A percentile compares a stretch with the other conserved stretches of the same genome.
Evolutionary conservation across 2,888 invertebrate genomes (phyloP).

Genomic region (Cecidostiba fungosa): DNA sequence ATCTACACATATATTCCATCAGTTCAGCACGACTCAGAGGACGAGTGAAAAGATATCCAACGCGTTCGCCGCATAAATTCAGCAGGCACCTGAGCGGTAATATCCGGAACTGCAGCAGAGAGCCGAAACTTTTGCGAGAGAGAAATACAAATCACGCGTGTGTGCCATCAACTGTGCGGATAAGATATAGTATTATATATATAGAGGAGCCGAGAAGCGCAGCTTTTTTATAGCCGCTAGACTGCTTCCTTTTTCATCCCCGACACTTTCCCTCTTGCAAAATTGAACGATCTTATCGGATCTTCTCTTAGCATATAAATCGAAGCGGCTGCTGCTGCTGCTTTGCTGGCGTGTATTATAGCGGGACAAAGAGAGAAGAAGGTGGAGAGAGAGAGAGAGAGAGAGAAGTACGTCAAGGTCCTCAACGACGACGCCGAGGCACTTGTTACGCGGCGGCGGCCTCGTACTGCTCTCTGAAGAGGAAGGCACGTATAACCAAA

Average conservation of each 20-base stretch:
- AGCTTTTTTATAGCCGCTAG: constrained; percentile 21
- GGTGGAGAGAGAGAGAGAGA: not conserved
- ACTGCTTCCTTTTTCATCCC: not conserved
- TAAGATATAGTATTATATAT: constrained; percentile 19
- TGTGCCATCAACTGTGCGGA: constrained; percentile 30
- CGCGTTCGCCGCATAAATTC: constrained; percentile 53
- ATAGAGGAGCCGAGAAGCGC: not conserved
- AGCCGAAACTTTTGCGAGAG: constrained; percentile 3
- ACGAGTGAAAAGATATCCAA: constrained; percentile 37
- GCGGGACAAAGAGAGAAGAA: not conserved
- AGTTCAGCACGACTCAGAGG: not conserved
- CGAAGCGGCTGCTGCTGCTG: constrained; percentile 61
- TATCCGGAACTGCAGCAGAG: not conserved
- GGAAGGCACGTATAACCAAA: constrained; percentile 22
- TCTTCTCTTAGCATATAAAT: constrained; percentile 71
- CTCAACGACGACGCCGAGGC: constrained; percentile 7
- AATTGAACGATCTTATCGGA: constrained; percentile 66
- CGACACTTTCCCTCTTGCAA: constrained; percentile 61
- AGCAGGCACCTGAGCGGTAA: constrained; percentile 17
- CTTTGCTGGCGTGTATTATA: not conserved
- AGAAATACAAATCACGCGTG: constrained; percentile 51
- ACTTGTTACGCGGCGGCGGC: constrained; percentile 55
- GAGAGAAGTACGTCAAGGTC: constrained; percentile 47
- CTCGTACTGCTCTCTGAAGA: not conserved
- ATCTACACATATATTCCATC: not conserved